phyloP scores from a whole-genome alignment of 2,888 invertebrate species.

The Biston stratarius region DNA sequence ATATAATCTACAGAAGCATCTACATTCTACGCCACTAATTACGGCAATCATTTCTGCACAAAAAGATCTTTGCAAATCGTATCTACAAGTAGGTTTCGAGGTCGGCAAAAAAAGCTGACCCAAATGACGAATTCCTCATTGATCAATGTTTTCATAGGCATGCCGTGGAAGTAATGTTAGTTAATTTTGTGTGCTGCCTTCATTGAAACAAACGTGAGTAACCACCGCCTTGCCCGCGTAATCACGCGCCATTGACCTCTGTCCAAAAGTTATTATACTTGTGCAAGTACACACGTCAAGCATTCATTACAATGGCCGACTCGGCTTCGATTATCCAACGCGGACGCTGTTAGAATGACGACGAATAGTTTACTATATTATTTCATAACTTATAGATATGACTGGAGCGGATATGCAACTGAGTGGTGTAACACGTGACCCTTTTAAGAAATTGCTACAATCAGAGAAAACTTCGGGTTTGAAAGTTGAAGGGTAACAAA shows the following conservation, averaged over 20 bases:
- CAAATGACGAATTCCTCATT: conserved; percentile 28
- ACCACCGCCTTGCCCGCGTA: conserved; percentile 13
- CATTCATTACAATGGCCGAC: conserved; percentile 64
- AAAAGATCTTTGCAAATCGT: conserved; percentile 18
- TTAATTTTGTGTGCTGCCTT: conserved; percentile 2
- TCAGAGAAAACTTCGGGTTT: not conserved
- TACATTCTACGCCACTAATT: conserved; percentile 2
- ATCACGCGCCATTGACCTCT: conserved; percentile 67
- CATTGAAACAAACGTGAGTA: conserved; percentile 29
- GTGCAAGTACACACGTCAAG: conserved; percentile 61
- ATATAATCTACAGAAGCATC: conserved; percentile 5
- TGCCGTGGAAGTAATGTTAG: conserved; percentile 5
- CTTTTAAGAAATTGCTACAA: not conserved
- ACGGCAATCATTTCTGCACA: conserved; percentile 12
- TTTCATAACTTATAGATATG: conserved; percentile 65
- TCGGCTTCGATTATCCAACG: conserved; percentile 62
- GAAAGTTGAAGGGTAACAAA: not conserved
- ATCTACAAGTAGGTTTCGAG: conserved; percentile 22
- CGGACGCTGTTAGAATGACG: conserved; percentile 67
- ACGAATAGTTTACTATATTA: conserved; percentile 57
- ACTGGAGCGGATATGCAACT: not conserved
- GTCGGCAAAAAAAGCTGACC: conserved; percentile 15
- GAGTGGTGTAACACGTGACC: not conserved
- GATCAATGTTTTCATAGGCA: conserved; percentile 23
- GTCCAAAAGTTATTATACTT: conserved; percentile 57